Percentiles rank a stretch among this genome's conserved stretches.
These are phyloP conservation scores for Nematostella vectensis DNA, from an alignment of 92 coral and sea anemone species.

Conservation along the genomic window DNA sequence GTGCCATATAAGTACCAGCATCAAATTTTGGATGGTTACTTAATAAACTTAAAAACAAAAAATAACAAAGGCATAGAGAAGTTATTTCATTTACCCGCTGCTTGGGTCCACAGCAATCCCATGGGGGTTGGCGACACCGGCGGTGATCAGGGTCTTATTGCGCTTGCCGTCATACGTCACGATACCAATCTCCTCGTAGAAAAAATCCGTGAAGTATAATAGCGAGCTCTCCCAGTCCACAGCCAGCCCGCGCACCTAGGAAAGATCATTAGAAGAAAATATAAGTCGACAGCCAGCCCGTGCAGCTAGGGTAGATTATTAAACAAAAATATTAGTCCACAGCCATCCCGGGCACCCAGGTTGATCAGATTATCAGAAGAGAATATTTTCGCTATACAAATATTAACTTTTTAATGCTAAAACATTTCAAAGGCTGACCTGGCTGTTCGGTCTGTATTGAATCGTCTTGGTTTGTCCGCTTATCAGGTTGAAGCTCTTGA, in stretches of 20 bases:
- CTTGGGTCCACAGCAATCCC: conserved; percentile 54
- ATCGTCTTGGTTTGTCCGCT: conserved; percentile 17
- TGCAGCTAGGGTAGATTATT: not conserved
- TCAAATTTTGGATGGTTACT: too few relatives aligned
- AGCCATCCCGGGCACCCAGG: too few relatives aligned
- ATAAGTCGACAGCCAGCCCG: conserved; percentile 4
- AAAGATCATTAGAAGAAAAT: conserved; percentile 1
- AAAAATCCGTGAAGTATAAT: conserved; percentile 43
- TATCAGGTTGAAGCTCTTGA: conserved; percentile 39
- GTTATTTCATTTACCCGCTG: conserved; percentile 12
- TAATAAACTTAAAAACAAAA: not conserved
- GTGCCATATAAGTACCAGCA: too few relatives aligned
- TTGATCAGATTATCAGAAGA: too few relatives aligned
- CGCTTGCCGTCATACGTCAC: conserved; percentile 39
- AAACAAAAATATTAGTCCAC: not conserved
- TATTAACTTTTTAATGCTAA: too few relatives aligned
- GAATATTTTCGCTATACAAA: too few relatives aligned
- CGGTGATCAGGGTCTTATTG: conserved; percentile 27
- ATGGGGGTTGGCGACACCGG: conserved; percentile 29
- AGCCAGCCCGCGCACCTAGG: conserved; percentile 32
- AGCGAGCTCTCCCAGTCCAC: conserved; percentile 47
- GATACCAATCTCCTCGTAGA: conserved; percentile 23
- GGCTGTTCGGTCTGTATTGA: not conserved
- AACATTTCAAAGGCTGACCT: too few relatives aligned
- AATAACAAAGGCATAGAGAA: not conserved